phyloP scores from a whole-genome alignment of 2,797 vertebrate species.

The Gymnodraco acuticeps region DNA sequence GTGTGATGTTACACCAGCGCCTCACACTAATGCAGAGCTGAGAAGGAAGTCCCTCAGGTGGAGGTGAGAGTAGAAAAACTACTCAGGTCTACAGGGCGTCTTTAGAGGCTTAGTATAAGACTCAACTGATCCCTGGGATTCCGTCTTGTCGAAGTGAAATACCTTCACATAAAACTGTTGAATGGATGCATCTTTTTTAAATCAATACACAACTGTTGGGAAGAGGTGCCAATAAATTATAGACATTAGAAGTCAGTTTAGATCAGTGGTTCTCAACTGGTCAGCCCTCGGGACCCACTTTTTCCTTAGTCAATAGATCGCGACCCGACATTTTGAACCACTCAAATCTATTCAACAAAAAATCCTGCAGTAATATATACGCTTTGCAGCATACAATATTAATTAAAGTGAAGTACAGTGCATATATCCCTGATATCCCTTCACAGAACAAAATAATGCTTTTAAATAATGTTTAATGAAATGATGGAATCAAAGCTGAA shows the following conservation, averaged over 20 bases:
- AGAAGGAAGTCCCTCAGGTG: constrained; percentile 71
- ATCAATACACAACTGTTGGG: constrained; percentile 44
- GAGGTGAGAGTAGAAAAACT: constrained; percentile 50
- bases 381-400: no score
- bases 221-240: constrained; percentile 44
- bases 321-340: no score
- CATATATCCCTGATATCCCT: no score
- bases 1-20: constrained; percentile 72
- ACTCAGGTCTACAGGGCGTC: constrained; percentile 63
- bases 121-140: constrained; percentile 65
- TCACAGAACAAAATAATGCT: no score
- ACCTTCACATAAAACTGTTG: constrained; percentile 27
- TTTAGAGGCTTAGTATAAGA: constrained; percentile 70
- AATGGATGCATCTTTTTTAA: constrained; percentile 40
- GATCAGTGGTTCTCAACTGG: no score
- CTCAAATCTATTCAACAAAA: no score
- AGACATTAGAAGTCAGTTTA: constrained; percentile 29
- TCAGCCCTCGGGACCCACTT: no score
- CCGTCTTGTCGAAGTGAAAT: constrained; percentile 39
- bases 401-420: no score
- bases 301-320: no score
- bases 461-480: no score
- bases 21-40: constrained; percentile 65
- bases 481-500: no score
- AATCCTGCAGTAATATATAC: no score